Evolutionary conservation across 2,888 invertebrate genomes (phyloP).

Genomic region (Plagiodera versicolora): DNA sequence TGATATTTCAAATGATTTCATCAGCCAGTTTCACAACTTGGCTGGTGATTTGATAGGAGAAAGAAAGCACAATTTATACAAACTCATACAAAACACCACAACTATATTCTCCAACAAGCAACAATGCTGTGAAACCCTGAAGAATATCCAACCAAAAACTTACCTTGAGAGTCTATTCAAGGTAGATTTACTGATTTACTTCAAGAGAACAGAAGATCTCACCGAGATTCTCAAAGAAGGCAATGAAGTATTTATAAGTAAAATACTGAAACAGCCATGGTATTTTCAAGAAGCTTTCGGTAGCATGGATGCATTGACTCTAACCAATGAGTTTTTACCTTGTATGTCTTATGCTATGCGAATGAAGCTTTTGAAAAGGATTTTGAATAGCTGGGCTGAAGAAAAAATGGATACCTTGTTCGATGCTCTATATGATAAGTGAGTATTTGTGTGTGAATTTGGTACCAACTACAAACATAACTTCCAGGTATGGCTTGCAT

Average conservation of each 20-base stretch:
- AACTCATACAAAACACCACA: conserved; percentile 27
- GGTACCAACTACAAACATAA: too few species aligned
- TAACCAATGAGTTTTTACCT: conserved; percentile 37
- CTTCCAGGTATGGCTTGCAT: conserved; percentile 38
- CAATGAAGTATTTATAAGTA: conserved; percentile 36
- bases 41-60: conserved; percentile 31
- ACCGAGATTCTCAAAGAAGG: conserved; percentile 34
- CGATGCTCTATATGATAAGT: conserved; percentile 33
- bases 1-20: conserved; percentile 23
- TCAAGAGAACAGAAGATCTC: conserved; percentile 30
- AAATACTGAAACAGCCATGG: conserved; percentile 39
- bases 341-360: conserved; percentile 33
- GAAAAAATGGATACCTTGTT: conserved; percentile 33
- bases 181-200: conserved; percentile 36
- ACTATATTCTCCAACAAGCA: conserved; percentile 14
- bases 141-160: conserved; percentile 32
- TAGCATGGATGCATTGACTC: conserved; percentile 21
- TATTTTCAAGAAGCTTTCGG: conserved; percentile 35
- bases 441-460: conserved; percentile 11
- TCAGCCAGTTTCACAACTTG: conserved; percentile 30
- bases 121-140: conserved; percentile 16
- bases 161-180: conserved; percentile 38
- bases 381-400: conserved; percentile 26
- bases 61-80: conserved; percentile 33
- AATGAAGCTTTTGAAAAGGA: conserved; percentile 37